phyloP scores from a whole-genome alignment of 2,888 invertebrate species.

The Aleiodes leptofemur region DNA sequence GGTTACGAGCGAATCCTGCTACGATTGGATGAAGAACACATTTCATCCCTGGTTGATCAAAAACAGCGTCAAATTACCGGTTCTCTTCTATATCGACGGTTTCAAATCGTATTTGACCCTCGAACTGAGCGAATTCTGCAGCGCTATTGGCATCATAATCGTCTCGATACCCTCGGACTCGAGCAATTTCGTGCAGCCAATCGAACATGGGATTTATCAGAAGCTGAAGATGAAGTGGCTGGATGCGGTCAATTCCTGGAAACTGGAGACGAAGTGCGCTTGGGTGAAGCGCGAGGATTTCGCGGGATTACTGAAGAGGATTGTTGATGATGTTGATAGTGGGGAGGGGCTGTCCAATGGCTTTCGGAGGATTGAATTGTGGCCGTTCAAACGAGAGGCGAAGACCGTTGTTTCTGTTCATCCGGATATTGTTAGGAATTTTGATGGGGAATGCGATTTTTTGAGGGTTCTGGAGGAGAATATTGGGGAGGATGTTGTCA shows the following conservation, averaged over 20 bases:
- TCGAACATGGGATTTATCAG: neutral
- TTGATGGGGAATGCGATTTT: neutral
- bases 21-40: constrained; percentile 13
- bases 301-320: no score
- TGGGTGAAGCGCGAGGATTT: no score
- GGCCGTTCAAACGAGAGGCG: no score
- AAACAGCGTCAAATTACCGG: neutral
- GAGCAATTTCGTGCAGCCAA: neutral
- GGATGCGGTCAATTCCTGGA: neutral
- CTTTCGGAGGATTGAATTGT: neutral
- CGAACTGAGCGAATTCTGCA: neutral
- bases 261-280: no score
- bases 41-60: constrained; percentile 27
- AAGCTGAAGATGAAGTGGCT: neutral
- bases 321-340: no score
- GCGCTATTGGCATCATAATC: neutral
- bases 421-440: no score
- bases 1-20: constrained; percentile 21
- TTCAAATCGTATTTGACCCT: neutral
- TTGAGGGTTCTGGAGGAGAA: neutral
- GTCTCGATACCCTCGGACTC: neutral
- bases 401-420: no score
- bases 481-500: neutral
- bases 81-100: neutral
- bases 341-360: no score